Evolutionary conservation across 2,888 invertebrate species (phyloP).

Genomic region (Phorcus lineatus): DNA sequence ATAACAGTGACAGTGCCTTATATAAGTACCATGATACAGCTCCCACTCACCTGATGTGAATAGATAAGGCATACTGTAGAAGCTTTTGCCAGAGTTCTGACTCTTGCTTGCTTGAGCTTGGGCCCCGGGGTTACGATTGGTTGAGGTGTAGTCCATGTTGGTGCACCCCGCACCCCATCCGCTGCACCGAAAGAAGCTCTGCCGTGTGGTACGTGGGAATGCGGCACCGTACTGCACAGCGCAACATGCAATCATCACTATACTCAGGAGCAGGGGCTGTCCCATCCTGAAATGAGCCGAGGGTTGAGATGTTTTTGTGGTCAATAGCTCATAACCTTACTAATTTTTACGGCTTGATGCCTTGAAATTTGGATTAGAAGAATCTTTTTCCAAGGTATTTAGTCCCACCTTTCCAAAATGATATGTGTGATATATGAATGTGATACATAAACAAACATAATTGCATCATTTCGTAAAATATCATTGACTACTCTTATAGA

Average conservation of each 20-base stretch:
- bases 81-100: background rate
- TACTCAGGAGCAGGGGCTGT: background rate
- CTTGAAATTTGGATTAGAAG: no score
- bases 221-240: background rate
- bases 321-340: no score
- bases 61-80: conserved; percentile 4
- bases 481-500: no score
- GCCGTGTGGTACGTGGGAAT: conserved; percentile 35
- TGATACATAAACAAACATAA: no score
- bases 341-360: no score
- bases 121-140: background rate
- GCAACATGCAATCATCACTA: background rate
- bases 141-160: conserved; percentile 35
- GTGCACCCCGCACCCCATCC: conserved; percentile 63
- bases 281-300: background rate
- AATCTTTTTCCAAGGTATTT: no score
- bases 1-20: no score
- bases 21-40: no score
- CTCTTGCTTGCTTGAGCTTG: background rate
- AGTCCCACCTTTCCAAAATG: no score
- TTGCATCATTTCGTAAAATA: no score
- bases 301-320: no score
- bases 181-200: conserved; percentile 54
- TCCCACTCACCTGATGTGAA: conserved; percentile 15
- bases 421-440: no score